Percentiles rank a stretch among this genome's conserved stretches.
Evolutionary conservation across 2,113 vertebrate species (phyloP).

Genomic region (Leucopsar rothschildi): DNA sequence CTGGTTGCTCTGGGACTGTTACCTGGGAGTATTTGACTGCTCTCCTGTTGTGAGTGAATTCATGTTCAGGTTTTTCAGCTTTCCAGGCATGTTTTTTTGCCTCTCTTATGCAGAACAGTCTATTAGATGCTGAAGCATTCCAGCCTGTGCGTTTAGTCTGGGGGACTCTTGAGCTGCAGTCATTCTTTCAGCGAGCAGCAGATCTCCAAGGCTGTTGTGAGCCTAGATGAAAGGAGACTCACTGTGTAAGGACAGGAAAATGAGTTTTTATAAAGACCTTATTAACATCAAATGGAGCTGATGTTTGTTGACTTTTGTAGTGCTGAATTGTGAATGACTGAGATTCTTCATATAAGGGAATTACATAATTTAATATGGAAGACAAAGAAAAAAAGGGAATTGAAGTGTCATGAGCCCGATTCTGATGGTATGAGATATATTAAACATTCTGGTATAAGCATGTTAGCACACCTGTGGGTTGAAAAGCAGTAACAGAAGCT

Average conservation of each 20-base stretch:
- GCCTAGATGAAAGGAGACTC: background rate
- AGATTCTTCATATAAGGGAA: background rate
- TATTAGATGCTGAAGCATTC: background rate
- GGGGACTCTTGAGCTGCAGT: background rate
- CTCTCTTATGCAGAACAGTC: background rate
- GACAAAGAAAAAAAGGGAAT: background rate
- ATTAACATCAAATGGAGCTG: background rate
- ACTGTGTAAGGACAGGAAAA: background rate
- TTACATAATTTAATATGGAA: background rate
- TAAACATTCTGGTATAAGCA: background rate
- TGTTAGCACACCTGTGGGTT: background rate
- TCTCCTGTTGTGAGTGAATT: background rate
- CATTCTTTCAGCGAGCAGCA: background rate
- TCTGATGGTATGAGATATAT: background rate
- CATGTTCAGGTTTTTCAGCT: background rate
- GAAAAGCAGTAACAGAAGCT: background rate
- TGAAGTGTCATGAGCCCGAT: background rate
- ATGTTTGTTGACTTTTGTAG: background rate
- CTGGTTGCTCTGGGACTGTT: background rate
- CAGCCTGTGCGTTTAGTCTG: background rate
- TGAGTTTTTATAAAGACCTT: background rate
- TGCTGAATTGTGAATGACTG: background rate
- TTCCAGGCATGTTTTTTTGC: background rate
- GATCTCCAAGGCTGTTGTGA: background rate
- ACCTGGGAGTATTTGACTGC: background rate